Evolutionary conservation across 2,113 vertebrate species (phyloP).

Genomic region (Eublepharis macularius): DNA sequence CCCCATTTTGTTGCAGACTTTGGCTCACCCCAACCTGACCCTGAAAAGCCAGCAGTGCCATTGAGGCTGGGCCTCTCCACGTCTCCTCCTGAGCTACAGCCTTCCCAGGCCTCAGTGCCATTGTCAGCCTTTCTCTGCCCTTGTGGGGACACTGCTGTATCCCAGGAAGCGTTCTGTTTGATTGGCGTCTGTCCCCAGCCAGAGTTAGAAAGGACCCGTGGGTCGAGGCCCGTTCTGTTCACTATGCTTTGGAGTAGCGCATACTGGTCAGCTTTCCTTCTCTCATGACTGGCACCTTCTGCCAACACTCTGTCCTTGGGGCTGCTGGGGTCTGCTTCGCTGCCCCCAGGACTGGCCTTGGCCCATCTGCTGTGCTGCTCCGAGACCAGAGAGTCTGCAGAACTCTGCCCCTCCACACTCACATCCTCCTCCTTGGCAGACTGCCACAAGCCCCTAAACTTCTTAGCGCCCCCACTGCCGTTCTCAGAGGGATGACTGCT

Average conservation of each 20-base stretch:
- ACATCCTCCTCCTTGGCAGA: constrained; percentile 90
- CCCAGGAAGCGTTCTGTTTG: constrained; percentile 96
- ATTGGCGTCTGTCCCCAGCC: constrained; percentile 98
- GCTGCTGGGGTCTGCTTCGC: constrained; percentile 88
- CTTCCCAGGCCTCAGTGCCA: constrained; percentile 87
- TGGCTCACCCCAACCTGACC: constrained; percentile 81
- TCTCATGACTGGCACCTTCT: constrained; percentile 77
- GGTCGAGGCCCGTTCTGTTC: constrained; percentile 87
- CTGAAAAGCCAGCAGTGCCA: constrained; percentile 78
- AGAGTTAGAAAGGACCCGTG: constrained; percentile 94
- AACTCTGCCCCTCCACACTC: constrained; percentile 61
- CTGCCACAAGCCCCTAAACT: constrained; percentile 92
- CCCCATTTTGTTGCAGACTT: constrained; percentile 85
- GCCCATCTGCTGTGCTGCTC: constrained; percentile 81
- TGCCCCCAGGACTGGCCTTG: constrained; percentile 80
- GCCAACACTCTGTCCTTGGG: constrained; percentile 75
- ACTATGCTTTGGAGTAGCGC: constrained; percentile 77
- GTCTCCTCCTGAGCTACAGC: constrained; percentile 87
- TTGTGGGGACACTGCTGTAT: constrained; percentile 80
- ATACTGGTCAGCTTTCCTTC: constrained; percentile 81
- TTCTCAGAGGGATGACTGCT: constrained; percentile 84
- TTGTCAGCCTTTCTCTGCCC: constrained; percentile 86
- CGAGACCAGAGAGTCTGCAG: constrained; percentile 62
- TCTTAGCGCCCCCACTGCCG: constrained; percentile 75
- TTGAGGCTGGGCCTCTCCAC: constrained; percentile 78